Conservation (phyloP, 2,113 vertebrate species). For the Neomonachus schauinslandi region DNA sequence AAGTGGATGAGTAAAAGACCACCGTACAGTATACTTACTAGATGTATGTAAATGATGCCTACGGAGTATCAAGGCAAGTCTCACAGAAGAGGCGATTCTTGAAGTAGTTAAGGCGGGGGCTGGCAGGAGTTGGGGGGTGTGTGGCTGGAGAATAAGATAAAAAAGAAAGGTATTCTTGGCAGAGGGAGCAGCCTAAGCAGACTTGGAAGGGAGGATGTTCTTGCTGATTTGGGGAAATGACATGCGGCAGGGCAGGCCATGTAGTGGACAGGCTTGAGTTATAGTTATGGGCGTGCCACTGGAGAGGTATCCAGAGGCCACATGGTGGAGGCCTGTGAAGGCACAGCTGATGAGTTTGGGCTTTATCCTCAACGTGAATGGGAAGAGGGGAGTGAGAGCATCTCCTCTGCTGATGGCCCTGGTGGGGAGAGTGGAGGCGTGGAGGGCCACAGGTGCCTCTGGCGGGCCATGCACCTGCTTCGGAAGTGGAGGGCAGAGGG, state of each 20-base stretch:
- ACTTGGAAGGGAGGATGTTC: not conserved
- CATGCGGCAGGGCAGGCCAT: rapidly evolving
- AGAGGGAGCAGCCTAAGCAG: not conserved
- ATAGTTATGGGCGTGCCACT: not conserved
- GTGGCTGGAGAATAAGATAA: not conserved
- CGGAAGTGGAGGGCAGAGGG: not conserved
- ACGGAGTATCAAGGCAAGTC: not conserved
- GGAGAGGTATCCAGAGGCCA: not conserved
- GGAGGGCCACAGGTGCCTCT: not conserved
- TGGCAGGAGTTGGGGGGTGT: not conserved
- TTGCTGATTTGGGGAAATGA: not conserved
- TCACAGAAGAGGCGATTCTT: not conserved
- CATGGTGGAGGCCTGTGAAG: not conserved
- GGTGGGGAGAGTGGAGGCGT: not conserved
- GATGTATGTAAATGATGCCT: not conserved
- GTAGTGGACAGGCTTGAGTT: not conserved
- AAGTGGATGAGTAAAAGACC: not conserved
- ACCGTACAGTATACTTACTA: not conserved
- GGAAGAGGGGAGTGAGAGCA: not conserved
- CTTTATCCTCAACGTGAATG: not conserved
- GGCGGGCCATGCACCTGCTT: not conserved
- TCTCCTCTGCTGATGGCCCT: not conserved
- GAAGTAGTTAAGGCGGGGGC: not conserved
- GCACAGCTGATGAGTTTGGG: not conserved
- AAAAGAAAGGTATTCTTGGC: not conserved